These are phyloP conservation scores for Sarcoramphus papa DNA, from an alignment of 2,797 vertebrate species.

Conservation along the genomic window DNA sequence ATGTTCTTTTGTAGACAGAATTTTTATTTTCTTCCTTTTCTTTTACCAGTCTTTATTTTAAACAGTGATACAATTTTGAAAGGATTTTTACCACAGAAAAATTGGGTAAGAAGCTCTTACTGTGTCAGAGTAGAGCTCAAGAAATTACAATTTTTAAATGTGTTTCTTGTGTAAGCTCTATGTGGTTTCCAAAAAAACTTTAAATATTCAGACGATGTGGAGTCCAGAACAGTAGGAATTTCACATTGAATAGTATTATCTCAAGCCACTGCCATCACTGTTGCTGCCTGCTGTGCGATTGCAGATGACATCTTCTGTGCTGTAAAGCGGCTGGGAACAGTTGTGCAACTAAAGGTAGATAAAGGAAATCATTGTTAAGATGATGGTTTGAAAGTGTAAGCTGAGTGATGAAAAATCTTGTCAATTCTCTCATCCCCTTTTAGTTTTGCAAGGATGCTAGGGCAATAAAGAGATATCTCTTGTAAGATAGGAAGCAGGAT, in stretches of 20 bases:
- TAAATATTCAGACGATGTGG: neutral
- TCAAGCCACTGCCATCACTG: neutral
- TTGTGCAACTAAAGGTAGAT: neutral
- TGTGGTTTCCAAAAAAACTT: neutral
- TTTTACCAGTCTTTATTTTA: neutral
- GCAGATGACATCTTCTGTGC: conserved; percentile 1
- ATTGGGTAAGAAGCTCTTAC: neutral
- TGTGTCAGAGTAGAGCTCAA: neutral
- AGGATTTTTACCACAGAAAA: neutral
- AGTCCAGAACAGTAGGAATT: neutral
- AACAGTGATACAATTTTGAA: neutral
- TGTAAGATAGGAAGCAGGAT: neutral
- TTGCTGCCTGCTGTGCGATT: neutral
- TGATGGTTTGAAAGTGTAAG: neutral
- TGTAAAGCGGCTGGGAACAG: neutral
- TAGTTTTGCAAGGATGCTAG: neutral
- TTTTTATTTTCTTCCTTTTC: neutral
- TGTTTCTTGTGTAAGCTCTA: neutral
- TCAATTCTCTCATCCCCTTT: neutral
- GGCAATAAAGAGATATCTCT: neutral
- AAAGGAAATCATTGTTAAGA: conserved; percentile 8
- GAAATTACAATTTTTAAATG: neutral
- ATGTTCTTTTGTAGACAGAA: neutral
- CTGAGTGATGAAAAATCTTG: neutral
- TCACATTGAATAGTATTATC: neutral